Conservation (phyloP, 1,140 invertebrate species). For the Drosophila bifasciata region DNA sequence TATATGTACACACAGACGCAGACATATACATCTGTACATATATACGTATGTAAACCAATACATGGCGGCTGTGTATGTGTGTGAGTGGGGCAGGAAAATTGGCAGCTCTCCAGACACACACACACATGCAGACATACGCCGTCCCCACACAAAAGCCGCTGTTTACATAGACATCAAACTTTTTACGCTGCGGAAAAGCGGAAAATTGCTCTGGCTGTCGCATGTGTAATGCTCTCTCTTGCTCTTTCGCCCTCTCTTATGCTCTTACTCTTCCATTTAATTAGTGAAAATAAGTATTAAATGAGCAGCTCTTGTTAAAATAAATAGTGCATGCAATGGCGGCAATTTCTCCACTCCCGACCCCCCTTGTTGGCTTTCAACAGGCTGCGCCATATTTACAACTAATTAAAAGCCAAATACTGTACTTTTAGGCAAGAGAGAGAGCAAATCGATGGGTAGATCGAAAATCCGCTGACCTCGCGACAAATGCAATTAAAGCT, state of each 20-base stretch:
- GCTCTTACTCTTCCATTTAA: constrained; percentile 68
- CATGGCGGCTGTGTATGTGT: constrained; percentile 14
- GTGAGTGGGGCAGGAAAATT: constrained; percentile 52
- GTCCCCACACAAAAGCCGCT: constrained; percentile 59
- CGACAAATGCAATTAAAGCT: constrained; percentile 69
- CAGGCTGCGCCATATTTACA: constrained; percentile 66
- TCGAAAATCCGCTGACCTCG: constrained; percentile 65
- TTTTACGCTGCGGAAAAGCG: constrained; percentile 71
- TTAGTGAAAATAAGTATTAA: constrained; percentile 82
- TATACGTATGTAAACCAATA: constrained; percentile 2
- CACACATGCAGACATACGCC: constrained; percentile 23
- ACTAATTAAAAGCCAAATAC: constrained; percentile 72
- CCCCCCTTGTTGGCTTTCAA: constrained; percentile 46
- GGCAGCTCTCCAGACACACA: constrained; percentile 60
- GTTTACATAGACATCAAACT: constrained; percentile 82
- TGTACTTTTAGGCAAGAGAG: not conserved
- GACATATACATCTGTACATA: constrained; percentile 15
- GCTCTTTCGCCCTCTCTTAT: constrained; percentile 7
- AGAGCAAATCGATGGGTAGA: constrained; percentile 57
- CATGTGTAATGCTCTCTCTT: constrained; percentile 18
- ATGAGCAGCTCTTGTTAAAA: constrained; percentile 82
- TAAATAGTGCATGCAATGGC: constrained; percentile 81
- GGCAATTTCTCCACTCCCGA: constrained; percentile 4
- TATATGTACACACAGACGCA: constrained; percentile 35
- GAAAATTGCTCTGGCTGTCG: constrained; percentile 61